Evolutionary conservation across 2,888 invertebrate species (phyloP).

Genomic region (Agonopterix subpropinquella): DNA sequence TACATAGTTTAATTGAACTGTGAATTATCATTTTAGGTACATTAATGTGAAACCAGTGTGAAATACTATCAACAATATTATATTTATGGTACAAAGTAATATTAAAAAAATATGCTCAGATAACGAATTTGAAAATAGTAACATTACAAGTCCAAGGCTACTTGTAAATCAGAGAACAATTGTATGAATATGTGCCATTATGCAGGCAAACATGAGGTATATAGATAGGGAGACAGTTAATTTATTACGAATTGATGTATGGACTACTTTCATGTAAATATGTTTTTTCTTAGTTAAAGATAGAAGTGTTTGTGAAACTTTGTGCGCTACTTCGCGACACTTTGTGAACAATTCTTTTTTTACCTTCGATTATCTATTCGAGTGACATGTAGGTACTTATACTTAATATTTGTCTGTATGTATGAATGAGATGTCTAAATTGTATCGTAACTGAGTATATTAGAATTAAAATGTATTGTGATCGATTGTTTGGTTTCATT

Average conservation of each 20-base stretch:
- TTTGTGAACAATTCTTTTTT: background rate
- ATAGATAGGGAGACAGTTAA: constrained; percentile 16
- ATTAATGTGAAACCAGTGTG: background rate
- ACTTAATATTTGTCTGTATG: constrained; percentile 1
- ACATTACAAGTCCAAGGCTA: constrained; percentile 5
- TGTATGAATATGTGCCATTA: constrained; percentile 58
- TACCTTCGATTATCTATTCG: background rate
- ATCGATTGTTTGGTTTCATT: background rate
- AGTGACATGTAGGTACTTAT: background rate
- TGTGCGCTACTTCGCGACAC: too few relatives aligned
- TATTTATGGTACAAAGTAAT: constrained; percentile 61
- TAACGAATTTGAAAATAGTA: constrained; percentile 11
- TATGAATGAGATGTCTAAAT: background rate
- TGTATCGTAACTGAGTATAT: constrained; percentile 4
- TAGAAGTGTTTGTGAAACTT: too few relatives aligned
- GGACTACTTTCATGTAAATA: too few relatives aligned
- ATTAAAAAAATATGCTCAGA: constrained; percentile 21
- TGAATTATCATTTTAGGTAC: background rate
- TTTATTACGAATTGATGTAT: too few relatives aligned
- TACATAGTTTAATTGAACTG: background rate
- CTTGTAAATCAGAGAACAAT: constrained; percentile 1
- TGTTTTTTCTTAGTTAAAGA: too few relatives aligned
- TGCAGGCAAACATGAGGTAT: constrained; percentile 42
- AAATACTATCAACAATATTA: constrained; percentile 5
- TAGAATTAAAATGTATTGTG: constrained; percentile 8